These are phyloP conservation scores for Camponotus pennsylvanicus DNA, from an alignment of 1,140 invertebrate species.

Conservation along the genomic window DNA sequence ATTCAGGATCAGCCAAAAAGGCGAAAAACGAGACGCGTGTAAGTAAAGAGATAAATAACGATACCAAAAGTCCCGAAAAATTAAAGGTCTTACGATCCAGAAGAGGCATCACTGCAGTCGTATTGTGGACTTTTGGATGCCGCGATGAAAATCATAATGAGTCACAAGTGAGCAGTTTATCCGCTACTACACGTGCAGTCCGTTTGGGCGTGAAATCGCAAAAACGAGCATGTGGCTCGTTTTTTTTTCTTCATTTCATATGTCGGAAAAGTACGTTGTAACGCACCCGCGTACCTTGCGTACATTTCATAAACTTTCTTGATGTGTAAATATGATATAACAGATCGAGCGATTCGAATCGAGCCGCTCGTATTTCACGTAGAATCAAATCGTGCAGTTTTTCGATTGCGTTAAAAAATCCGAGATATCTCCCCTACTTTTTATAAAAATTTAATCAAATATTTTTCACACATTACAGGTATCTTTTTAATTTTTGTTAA, in stretches of 20 bases:
- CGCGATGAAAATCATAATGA: slow-evolving; percentile 76
- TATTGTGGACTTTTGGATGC: slow-evolving; percentile 87
- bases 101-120: slow-evolving; percentile 87
- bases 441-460: not conserved
- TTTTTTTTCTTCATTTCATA: not conserved
- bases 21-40: not conserved
- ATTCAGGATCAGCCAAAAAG: not conserved
- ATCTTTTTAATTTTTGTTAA: not conserved
- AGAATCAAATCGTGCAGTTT: slow-evolving; percentile 23
- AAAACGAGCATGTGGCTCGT: slow-evolving; percentile 32
- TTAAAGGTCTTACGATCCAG: slow-evolving; percentile 83
- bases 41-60: not conserved
- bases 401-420: not conserved
- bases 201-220: slow-evolving; percentile 63
- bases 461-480: not conserved
- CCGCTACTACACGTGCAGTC: slow-evolving; percentile 71
- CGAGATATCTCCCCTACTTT: not conserved
- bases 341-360: slow-evolving; percentile 16
- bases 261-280: slow-evolving; percentile 11
- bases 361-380: not conserved
- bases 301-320: slow-evolving; percentile 4
- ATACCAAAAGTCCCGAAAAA: slow-evolving; percentile 50
- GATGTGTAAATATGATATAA: not conserved
- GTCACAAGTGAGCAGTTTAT: slow-evolving; percentile 52
- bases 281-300: not conserved